Conservation (phyloP, 2,888 invertebrate genomes). For the Mantis religiosa region DNA sequence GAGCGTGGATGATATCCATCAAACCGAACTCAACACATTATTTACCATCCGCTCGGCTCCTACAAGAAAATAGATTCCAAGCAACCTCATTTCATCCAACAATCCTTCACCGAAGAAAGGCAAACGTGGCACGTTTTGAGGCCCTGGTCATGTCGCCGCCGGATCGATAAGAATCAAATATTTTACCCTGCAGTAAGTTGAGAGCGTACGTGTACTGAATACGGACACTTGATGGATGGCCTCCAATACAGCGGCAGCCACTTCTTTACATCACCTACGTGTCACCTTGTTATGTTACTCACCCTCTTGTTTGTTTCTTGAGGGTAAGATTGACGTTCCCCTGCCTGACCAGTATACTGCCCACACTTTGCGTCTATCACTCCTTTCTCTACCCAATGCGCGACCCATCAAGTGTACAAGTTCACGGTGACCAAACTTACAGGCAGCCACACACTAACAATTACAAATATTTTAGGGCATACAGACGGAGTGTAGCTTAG, state of each 20-base stretch:
- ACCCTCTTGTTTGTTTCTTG: background rate
- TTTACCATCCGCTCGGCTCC: background rate
- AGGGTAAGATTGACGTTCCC: background rate
- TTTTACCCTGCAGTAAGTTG: background rate
- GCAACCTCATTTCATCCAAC: background rate
- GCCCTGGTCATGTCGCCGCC: background rate
- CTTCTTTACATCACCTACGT: background rate
- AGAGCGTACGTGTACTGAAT: background rate
- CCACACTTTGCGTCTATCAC: background rate
- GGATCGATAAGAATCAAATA: background rate
- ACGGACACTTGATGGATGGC: background rate
- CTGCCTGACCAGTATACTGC: background rate
- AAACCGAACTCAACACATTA: background rate
- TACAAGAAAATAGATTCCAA: background rate
- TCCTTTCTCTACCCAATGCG: too few relatives aligned
- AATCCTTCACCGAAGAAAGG: background rate
- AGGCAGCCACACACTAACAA: too few relatives aligned
- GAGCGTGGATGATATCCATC: background rate
- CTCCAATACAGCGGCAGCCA: background rate
- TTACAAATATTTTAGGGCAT: too few relatives aligned
- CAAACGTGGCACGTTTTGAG: background rate
- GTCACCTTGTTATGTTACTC: background rate
- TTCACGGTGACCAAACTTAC: too few relatives aligned
- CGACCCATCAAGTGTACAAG: too few relatives aligned
- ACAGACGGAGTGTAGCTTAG: too few relatives aligned